phyloP scores from a whole-genome alignment of 1,140 invertebrate species.

The Lepidurus arcticus region DNA sequence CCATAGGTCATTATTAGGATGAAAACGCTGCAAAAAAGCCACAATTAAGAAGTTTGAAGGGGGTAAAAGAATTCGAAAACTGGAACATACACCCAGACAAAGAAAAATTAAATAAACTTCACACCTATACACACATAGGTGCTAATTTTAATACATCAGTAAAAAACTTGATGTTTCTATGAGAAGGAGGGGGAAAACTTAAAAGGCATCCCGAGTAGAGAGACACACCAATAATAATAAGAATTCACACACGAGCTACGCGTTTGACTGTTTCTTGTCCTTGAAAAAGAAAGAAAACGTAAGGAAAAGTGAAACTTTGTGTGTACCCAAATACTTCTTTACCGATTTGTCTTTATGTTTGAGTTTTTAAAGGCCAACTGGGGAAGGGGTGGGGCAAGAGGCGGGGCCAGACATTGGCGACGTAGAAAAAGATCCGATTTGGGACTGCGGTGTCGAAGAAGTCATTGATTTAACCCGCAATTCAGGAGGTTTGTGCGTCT shows the following conservation, averaged over 20 bases:
- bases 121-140: background rate
- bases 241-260: background rate
- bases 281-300: background rate
- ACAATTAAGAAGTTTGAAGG: background rate
- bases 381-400: slow-evolving; percentile 11
- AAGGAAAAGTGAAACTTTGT: background rate
- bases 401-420: background rate
- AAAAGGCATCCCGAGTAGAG: background rate
- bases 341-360: background rate
- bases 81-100: background rate
- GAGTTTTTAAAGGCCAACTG: background rate
- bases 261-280: background rate
- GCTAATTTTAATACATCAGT: background rate
- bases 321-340: background rate
- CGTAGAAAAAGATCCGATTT: background rate
- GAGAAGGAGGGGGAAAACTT: background rate
- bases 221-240: background rate
- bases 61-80: background rate
- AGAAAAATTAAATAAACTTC: background rate
- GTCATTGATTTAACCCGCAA: slow-evolving; percentile 14
- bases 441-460: slow-evolving; percentile 12
- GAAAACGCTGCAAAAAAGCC: slow-evolving; percentile 14
- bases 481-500: slow-evolving; percentile 62
- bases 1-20: slow-evolving; percentile 16
- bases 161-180: background rate